A percentile compares a stretch with the other conserved stretches of the same genome.
phyloP scores from a whole-genome alignment of 2,888 invertebrate genomes.

The Hyposoter dolosus region DNA sequence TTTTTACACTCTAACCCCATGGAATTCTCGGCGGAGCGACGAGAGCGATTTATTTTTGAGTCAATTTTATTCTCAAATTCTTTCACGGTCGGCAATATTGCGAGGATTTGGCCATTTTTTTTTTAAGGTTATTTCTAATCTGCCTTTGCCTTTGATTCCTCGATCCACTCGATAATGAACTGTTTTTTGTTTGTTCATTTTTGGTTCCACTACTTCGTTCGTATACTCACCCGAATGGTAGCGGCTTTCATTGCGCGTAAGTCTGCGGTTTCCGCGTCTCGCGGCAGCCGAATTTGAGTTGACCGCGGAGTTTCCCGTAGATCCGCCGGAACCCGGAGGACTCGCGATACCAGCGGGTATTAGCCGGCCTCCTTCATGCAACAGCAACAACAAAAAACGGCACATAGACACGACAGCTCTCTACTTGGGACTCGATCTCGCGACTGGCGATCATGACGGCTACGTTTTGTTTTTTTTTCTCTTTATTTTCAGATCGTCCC shows the following conservation, averaged over 20 bases:
- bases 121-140: background rate
- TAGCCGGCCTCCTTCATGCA: constrained; percentile 85
- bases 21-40: background rate
- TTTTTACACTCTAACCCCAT: background rate
- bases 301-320: constrained; percentile 79
- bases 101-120: background rate
- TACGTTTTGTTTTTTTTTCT: background rate
- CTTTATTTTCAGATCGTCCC: background rate
- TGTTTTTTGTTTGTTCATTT: constrained; percentile 14
- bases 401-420: constrained; percentile 78
- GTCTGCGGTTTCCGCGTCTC: constrained; percentile 93
- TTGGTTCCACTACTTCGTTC: constrained; percentile 8
- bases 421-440: constrained; percentile 53
- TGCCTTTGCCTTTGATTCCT: background rate
- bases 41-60: background rate
- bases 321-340: constrained; percentile 86
- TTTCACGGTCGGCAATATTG: background rate
- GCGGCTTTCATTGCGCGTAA: constrained; percentile 97
- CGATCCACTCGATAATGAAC: background rate
- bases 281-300: constrained; percentile 83
- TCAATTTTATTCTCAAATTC: background rate
- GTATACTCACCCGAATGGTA: constrained; percentile 96
- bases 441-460: constrained; percentile 32
- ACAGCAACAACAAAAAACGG: constrained; percentile 85
- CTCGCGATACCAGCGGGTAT: constrained; percentile 83